Evolutionary conservation across 2,888 invertebrate genomes (phyloP), one percentile per base, ranked within the genome.

Genomic region (Chaitophorus viminalis): DNA sequence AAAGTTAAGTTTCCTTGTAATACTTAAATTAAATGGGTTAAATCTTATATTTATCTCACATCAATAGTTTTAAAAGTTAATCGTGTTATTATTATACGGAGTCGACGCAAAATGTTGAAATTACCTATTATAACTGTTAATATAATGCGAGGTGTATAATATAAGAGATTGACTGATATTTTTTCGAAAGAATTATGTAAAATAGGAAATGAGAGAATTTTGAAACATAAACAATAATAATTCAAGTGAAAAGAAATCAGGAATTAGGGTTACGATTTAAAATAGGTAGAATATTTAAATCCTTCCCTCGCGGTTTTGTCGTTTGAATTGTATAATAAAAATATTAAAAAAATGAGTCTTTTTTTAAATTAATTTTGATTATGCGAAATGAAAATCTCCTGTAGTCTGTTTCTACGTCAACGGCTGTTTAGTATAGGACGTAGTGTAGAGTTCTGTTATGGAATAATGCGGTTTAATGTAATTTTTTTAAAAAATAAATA

Each of bases 231-330:
- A 25, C 70, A 17, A 52, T 14, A n/a, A 25, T 46, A 8, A 25
- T 82, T 82, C 70, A 0, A 82, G 82, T 70, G 70, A 18, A 70
- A 70, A 70, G 29, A 39, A 68, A 68, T 70, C 60, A 79, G 9
- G 79, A 68, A 68, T 70, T 78, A 79, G 9, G 79, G n/a, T 79
- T 65, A 60, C 3, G 18, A 65, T 60, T n/a, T 79, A 18, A 17
- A 65, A 36, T n/a, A 65, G 79, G 60, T 65, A 65, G 65, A 33
- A 60, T 68, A 68, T 68, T 25, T n/a, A n/a, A 60, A 25, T 5
- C 5, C 60, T 60, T 6, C 5, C 25, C 60, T 21, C 60, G 29
- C 29, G 68, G 29, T 11, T 68, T 68, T 29, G 11, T 68, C 29
- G 29, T n/a, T n/a, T 14, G 29, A n/a, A 68, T 68, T 11, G 25